These are phyloP conservation scores for Caerostris darwini DNA, from an alignment of 1,140 invertebrate genomes.

Conservation along the genomic window DNA sequence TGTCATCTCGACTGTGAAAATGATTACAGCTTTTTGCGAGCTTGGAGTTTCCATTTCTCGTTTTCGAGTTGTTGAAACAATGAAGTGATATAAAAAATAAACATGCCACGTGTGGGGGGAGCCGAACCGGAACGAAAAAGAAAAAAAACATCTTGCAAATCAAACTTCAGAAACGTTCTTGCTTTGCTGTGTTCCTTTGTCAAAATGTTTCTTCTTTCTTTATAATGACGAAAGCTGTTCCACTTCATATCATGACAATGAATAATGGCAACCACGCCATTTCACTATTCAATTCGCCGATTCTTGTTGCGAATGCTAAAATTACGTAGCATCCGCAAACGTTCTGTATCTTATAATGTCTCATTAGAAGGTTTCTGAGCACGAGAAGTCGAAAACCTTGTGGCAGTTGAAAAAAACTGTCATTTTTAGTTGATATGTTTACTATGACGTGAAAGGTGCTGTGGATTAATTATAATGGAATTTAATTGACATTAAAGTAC, in stretches of 20 bases:
- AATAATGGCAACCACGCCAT: slow-evolving; percentile 39
- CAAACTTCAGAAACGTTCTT: slow-evolving; percentile 29
- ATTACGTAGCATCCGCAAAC: not conserved
- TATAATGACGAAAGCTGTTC: slow-evolving; percentile 39
- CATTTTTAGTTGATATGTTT: slow-evolving; percentile 42
- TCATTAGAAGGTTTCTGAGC: slow-evolving; percentile 21
- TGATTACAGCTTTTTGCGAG: slow-evolving; percentile 43
- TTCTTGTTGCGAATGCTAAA: slow-evolving; percentile 36
- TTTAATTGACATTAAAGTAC: not conserved
- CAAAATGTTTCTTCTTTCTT: not conserved
- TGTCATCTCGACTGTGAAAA: slow-evolving; percentile 51
- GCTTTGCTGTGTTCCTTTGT: not conserved
- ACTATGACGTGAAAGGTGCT: not conserved
- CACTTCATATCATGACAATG: slow-evolving; percentile 40
- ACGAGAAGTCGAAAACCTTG: slow-evolving; percentile 30
- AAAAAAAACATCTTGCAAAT: slow-evolving; percentile 18
- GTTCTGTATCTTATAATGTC: slow-evolving; percentile 14
- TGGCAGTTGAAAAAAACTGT: not conserved
- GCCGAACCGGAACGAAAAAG: not conserved
- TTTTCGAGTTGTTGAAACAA: slow-evolving; percentile 47
- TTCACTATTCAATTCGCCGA: slow-evolving; percentile 40
- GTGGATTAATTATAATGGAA: not conserved
- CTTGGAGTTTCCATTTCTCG: slow-evolving; percentile 18
- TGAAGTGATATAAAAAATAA: slow-evolving; percentile 35
- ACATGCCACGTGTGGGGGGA: slow-evolving; percentile 37